These are phyloP conservation scores for Centropristis striata DNA, from an alignment of 2,113 vertebrate species.

Conservation along the genomic window DNA sequence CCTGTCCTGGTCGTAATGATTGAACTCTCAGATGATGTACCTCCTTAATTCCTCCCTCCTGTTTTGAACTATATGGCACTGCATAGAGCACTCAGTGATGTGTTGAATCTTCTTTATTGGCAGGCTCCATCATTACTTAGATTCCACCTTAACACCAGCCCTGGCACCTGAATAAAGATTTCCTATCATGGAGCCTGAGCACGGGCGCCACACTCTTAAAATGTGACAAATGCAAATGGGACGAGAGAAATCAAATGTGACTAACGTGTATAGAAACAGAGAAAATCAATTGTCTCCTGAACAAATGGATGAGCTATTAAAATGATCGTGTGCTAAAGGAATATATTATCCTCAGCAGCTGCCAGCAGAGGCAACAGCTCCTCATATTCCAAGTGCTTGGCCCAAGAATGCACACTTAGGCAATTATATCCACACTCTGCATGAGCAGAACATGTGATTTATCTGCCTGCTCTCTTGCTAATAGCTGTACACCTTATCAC, in stretches of 20 bases:
- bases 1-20: background rate
- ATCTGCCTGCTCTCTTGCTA: conserved; percentile 47
- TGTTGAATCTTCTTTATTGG: conserved; percentile 52
- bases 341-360: conserved; percentile 72
- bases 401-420: conserved; percentile 40
- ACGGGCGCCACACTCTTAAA: conserved; percentile 44
- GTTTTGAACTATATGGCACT: background rate
- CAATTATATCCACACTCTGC: conserved; percentile 61
- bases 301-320: conserved; percentile 79
- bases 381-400: conserved; percentile 46
- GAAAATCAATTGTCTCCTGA: conserved; percentile 81
- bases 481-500: conserved; percentile 40
- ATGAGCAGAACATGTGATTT: conserved; percentile 59
- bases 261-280: conserved; percentile 74
- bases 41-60: conserved; percentile 19
- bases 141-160: conserved; percentile 47
- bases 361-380: conserved; percentile 62
- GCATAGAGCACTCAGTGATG: conserved; percentile 25
- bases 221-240: conserved; percentile 74
- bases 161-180: conserved; percentile 67
- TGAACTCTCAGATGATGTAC: conserved; percentile 18
- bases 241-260: conserved; percentile 77
- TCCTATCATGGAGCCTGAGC: conserved; percentile 47
- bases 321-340: conserved; percentile 72
- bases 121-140: conserved; percentile 46